Evolutionary conservation across 2,113 vertebrate genomes (phyloP).

Genomic region (Tichodroma muraria): DNA sequence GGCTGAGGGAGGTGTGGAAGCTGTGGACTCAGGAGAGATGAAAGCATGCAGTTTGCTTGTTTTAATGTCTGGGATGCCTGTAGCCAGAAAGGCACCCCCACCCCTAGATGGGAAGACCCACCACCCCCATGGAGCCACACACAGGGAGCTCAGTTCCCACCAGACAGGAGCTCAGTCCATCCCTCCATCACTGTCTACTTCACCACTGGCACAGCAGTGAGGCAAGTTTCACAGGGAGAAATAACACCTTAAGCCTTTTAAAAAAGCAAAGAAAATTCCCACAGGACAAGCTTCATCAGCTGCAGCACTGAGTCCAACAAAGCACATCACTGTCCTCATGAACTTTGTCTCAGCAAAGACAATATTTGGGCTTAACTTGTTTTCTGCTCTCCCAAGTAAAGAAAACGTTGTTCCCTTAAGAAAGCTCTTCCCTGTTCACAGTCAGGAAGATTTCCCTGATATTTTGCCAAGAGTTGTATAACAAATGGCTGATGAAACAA

Average conservation of each 20-base stretch:
- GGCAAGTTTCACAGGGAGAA: background rate
- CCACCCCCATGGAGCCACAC: background rate
- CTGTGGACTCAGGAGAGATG: background rate
- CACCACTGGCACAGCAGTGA: background rate
- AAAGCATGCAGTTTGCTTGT: background rate
- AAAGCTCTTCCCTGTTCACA: background rate
- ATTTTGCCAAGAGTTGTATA: background rate
- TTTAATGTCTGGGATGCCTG: background rate
- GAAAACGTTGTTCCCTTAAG: background rate
- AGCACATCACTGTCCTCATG: background rate
- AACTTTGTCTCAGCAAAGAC: background rate
- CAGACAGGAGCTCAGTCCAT: background rate
- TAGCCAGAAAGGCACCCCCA: background rate
- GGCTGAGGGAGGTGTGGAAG: background rate
- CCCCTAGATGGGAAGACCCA: background rate
- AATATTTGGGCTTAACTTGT: background rate
- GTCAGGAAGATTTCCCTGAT: background rate
- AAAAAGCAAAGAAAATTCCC: background rate
- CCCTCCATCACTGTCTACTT: background rate
- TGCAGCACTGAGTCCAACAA: background rate
- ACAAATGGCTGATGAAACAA: conserved; percentile 3
- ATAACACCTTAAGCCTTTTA: background rate
- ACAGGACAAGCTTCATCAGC: background rate
- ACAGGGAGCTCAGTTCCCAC: background rate
- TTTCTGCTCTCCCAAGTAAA: background rate